Evolutionary conservation across 2,113 vertebrate genomes (phyloP), one percentile per base, ranked within the genome.

Genomic region (Australoheros scitulus): DNA sequence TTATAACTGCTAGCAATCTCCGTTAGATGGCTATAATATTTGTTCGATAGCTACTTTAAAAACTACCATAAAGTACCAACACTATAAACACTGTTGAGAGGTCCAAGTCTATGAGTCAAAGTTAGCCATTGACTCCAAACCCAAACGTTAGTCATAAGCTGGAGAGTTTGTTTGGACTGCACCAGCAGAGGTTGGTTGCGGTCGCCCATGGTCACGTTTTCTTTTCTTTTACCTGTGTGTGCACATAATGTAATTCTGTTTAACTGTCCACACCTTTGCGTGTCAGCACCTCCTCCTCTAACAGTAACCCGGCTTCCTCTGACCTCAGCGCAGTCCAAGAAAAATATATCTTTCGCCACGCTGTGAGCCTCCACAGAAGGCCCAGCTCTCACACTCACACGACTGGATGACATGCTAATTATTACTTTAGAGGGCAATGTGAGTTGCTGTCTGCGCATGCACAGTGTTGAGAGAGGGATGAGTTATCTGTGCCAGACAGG

Each of bases 401-500:
- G 15, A 87, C 82, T 52, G 72, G 83, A 79, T 83, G 84, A 90
- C 89, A 86, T 91, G 92, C 90, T 92, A 94, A 94, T 93, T 92
- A 88, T 91, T 82, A 89, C 90, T 88, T 85, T 76, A 36, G 58
- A 77, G 65, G 52, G 43, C 29, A 52, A 63, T 65, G 72, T 72
- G 76, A 34, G 41, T 61, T 22, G 59, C 56, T 61, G 83, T 80
- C 58, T 82, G 88, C 76, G 79, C 86, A 81, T 78, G 82, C 76
- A 80, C 81, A 2, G 58, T 58, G 75, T 61, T 8, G 59, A 59
- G 80, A 74, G 81, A 86, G 63, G 91, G 90, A 87, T 92, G 92
- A 94, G 86, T 93, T 95, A 94, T 95, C 94, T 94, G 87, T 92
- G 90, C 89, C 91, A 94, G 93, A 95, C 94, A 93, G 92, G 85